Percentiles rank a stretch among this genome's conserved stretches.
Evolutionary conservation across 2,113 vertebrate genomes (phyloP).

Genomic region (Alethe diademata): DNA sequence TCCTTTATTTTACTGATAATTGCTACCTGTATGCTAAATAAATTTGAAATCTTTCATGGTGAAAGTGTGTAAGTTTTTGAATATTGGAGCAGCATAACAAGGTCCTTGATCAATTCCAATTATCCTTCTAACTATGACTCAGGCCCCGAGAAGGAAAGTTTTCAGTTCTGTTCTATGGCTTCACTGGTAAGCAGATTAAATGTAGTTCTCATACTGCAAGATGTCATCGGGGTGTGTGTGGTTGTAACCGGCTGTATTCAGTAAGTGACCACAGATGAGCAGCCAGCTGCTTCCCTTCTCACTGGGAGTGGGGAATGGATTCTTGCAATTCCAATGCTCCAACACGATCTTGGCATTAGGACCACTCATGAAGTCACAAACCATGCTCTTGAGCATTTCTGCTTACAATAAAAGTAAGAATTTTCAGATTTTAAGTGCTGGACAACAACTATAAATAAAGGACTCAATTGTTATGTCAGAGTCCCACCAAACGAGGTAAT

Average conservation of each 20-base stretch:
- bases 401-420: not conserved
- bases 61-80: not conserved
- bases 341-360: not conserved
- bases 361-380: not conserved
- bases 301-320: not conserved
- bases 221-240: not conserved
- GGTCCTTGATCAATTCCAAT: not conserved
- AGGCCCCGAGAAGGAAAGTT: not conserved
- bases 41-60: not conserved
- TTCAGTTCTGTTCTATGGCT: not conserved
- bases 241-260: not conserved
- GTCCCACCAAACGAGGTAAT: not conserved
- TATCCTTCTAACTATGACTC: not conserved
- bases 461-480: not conserved
- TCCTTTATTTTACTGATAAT: not conserved
- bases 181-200: not conserved
- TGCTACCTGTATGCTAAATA: not conserved
- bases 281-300: not conserved
- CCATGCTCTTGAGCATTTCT: not conserved
- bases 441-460: not conserved
- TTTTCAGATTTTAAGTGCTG: not conserved
- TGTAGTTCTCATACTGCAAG: not conserved
- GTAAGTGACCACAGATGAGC: not conserved
- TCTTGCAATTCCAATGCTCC: accelerated
- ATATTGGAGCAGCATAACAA: not conserved